Evolutionary conservation across 2,113 vertebrate genomes (phyloP), one percentile per base, ranked within the genome.

Genomic region (Solea senegalensis): DNA sequence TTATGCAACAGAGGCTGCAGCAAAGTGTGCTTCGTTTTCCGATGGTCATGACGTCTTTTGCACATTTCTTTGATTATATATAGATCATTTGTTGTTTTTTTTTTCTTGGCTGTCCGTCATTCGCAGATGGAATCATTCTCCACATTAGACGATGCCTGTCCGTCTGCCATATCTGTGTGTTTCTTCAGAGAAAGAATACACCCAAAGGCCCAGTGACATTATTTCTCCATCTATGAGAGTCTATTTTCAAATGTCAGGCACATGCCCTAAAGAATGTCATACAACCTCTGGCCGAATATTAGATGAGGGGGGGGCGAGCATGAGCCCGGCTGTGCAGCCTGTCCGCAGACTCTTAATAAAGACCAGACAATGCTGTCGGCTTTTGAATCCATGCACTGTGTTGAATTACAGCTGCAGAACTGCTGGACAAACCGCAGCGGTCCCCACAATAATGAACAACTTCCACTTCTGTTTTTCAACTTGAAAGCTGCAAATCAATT

Each of bases 241-340:
- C 76, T 83, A 70, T 85, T 74, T 92, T 79, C 76, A 90, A 92
- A 92, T 92, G 91, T 90, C 89, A 92, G 76, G 56, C 85, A 41
- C 66, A 84, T 80, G 81, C 84, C 86, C 86, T n/a, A 60, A 85
- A 86, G 89, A 89, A 88, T 80, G 83, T 86, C 84, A 81, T 52
- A 60, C 74, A 80, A 82, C 86, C 86, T 81, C 76, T 9, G 72
- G 68, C 74, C 27, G 78, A 90, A 90, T 90, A 88, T 80, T 78
- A 84, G 80, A 90, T 78, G 85, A 88, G 81, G 16, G 74, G 72
- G 48, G 74, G 72, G 48, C 28, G 74, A 39, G 73, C 67, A 13
- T 9, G 3, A 68, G 83, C 70, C 67, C 26, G 39, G 63, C 68
- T 51, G 8, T 21, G 15, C 51, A 16, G 68, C 52, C 71, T 12